Base-by-base conservation (phyloP, 1,140 invertebrate species). In the Aphelinus atriplicis region DNA sequence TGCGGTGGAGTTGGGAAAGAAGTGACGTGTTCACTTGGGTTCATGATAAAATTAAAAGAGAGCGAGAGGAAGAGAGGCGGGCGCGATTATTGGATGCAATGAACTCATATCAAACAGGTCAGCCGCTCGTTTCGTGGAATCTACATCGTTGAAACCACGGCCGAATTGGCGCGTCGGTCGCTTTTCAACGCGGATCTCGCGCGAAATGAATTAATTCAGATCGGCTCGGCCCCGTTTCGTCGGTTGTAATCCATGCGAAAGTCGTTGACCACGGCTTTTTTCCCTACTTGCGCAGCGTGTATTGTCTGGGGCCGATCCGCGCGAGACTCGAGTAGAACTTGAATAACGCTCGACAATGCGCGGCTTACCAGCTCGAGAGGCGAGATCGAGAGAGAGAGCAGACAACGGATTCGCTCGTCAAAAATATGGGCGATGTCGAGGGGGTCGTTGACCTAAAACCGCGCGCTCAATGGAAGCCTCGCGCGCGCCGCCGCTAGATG, bases 121-220 rank as follows among this genome's bases (percentile, higher is more conserved):
- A 26, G 7, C 69, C 69, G 69, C 58, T 3, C 46, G 43, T 71
- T 71, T 71, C 69, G 58, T 62, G 69, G 60, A 71, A 70, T 26
- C 26, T 26, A 26, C 26, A 26, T 26, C 0, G 26, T 26, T 26
- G 26, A 26, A 26, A 26, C 26, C 26, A 26, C 26, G 26, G 26
- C 4, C 6, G 7, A 58, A 69, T 69, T 60, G 56, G 26, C 26
- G 26, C 67, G 42, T 60, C 47, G 26, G 51, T 26, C 46, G 45
- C 3, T 58, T 51, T 60, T 48, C 48, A 61, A 47, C 60, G 60
- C n/a, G 3, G 26, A 26, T 26, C 26, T 26, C 26, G 26, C 26
- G 26, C 26, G 26, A 2, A 5, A 53, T 63, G 42, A 71, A 71
- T 62, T 63, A 63, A 71, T 71, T 71, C 50, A 26, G 6, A 63